Base-by-base conservation (phyloP, 1,140 invertebrate species). In the Drosophila rufa region DNA sequence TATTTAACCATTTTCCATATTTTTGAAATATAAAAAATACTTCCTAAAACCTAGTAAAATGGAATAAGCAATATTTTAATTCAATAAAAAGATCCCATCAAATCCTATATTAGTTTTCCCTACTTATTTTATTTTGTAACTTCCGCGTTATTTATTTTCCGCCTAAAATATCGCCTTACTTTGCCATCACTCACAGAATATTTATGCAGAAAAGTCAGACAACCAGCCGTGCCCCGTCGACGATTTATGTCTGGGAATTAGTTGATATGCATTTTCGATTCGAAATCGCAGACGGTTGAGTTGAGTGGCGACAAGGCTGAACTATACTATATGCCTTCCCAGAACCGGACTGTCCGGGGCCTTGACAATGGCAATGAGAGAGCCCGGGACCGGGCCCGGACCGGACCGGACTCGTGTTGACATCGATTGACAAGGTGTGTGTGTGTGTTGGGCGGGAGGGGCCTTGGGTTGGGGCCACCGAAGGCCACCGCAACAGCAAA, bases 321-420 rank as follows among this genome's bases (percentile, higher is more conserved):
- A 19, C 19, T 73, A 47, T 48, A 38, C 40, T 30, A 40, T 40
- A 46, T 14, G 6, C 45, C 42, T n/a, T 64, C 17, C 14, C 57
- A 57, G 19, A 56, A 80, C 46, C 33, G 45, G 53, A 50, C 69
- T 43, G 38, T 59, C 68, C 75, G 67, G 51, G 47, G 47, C 85
- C 85, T 90, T 89, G 85, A 74, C 85, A 77, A 84, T 90, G 85
- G 79, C 85, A 89, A 60, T 75, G 74, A 68, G 66, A 60, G 36
- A 8, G 11, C 12, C 9, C 2, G 33, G 33, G 12, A 7, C 46
- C 46, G 46, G 19, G 7, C 22, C 30, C 27, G 22, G 22, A 25
- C 22, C 22, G 55, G 53, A 25, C 50, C 50, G 51, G 74, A 77
- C 74, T 77, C 66, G 58, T 78, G 84, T 87, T 89, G 85, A 87